Base-by-base conservation (phyloP, 1,140 invertebrate genomes). In the Thaumetopoea pityocampa region DNA sequence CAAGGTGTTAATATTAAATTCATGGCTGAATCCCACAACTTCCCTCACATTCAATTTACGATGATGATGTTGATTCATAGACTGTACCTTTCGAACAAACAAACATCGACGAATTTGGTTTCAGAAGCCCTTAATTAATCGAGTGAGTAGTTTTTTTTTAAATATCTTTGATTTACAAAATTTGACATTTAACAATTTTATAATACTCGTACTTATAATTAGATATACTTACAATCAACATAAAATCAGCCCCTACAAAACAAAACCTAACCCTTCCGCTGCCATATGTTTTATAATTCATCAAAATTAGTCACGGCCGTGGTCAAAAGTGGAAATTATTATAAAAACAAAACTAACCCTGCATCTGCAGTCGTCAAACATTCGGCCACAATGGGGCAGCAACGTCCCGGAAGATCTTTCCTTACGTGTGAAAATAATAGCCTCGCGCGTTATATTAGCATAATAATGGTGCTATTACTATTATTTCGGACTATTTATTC, bases 371-470 rank as follows among this genome's bases (percentile, higher is more conserved):
- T 17, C 34, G 26, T 52, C 34, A 42, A 46, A 51, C 52, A 53
- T 50, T 56, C 49, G 52, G 53, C 47, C 58, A 63, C 51, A 60
- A 62, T 54, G 30, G 52, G 49, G 16, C 29, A 8, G 28, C 48
- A 46, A 24, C 19, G 48, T 43, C 49, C 61, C 56, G 55, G 51
- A 71, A 68, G 65, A 79, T 43, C 54, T 54, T 50, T 47, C 45
- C 34, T 53, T 77, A 78, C 77, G 73, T 81, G 73, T 61, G 61
- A 74, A 57, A 74, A 80, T 73, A 73, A 77, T 72, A 68, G 60
- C 56, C 54, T 61, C 47, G 35, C 38, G 37, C 50, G 24, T 15
- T 27, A 55, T 43, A 79, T 82, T 82, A 64, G 63, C 78, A 82
- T 82, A 80, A 82, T 82, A 82, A 82, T 80, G 59, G 50, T 47